Evolutionary conservation across 2,797 vertebrate genomes (phyloP).

Genomic region (Xiphophorus birchmanni): DNA sequence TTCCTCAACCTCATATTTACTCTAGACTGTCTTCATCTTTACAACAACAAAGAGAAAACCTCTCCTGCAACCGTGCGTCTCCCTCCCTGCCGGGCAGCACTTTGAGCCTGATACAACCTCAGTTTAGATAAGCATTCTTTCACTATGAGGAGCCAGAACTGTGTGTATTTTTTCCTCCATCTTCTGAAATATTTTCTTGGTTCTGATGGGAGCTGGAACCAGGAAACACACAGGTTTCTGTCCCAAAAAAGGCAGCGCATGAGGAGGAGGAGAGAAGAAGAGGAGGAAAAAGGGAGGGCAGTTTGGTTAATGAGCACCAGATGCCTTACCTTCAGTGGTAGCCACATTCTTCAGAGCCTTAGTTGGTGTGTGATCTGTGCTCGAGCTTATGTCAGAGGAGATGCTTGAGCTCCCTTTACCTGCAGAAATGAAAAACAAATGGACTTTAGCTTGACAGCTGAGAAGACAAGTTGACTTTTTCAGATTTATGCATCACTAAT

Average conservation of each 20-base stretch:
- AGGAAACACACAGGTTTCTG: constrained; percentile 73
- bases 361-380: constrained; percentile 96
- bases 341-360: constrained; percentile 96
- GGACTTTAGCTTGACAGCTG: constrained; percentile 9
- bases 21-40: constrained; percentile 45
- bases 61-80: constrained; percentile 18
- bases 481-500: background rate
- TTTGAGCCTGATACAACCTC: constrained; percentile 66
- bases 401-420: constrained; percentile 99
- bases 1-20: constrained; percentile 34
- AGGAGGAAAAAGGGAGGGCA: constrained; percentile 43
- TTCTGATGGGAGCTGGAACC: constrained; percentile 69
- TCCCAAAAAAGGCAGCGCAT: constrained; percentile 76
- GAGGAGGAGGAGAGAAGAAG: constrained; percentile 26
- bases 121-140: constrained; percentile 80
- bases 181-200: constrained; percentile 61
- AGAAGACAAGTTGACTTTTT: constrained; percentile 19
- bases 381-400: constrained; percentile 98
- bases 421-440: constrained; percentile 68
- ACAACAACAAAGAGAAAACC: constrained; percentile 28
- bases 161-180: constrained; percentile 21
- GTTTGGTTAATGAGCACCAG: constrained; percentile 84
- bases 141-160: constrained; percentile 67
- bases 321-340: constrained; percentile 95
- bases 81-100: constrained; percentile 48